Conservation (phyloP, 2,113 vertebrate species). For the Melanostigma gelatinosum region DNA sequence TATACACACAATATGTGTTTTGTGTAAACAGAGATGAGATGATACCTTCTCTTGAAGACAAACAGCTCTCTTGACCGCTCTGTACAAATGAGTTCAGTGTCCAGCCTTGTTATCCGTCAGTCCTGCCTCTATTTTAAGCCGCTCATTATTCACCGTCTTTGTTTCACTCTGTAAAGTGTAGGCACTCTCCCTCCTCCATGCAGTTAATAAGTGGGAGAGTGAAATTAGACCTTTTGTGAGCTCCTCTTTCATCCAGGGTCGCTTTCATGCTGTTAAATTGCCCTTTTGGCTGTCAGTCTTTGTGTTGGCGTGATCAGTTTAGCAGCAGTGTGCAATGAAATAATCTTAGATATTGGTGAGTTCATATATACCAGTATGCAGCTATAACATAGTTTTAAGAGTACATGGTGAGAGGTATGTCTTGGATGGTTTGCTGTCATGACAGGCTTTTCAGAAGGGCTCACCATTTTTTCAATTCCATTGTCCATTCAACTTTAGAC, state of each 20-base stretch:
- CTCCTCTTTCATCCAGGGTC: conserved; percentile 58
- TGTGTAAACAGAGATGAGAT: not conserved
- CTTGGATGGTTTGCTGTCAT: not conserved
- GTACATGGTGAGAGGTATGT: not conserved
- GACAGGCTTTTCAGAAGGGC: not conserved
- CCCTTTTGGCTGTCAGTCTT: conserved; percentile 22
- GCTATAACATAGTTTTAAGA: not conserved
- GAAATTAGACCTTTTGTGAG: conserved; percentile 64
- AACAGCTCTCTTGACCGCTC: conserved; percentile 9
- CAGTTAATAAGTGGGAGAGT: conserved; percentile 46
- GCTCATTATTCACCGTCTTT: conserved; percentile 63
- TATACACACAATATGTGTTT: not conserved
- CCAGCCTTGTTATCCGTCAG: conserved; percentile 17
- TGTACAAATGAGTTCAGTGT: conserved; percentile 11
- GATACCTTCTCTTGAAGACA: not conserved
- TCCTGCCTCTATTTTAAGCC: conserved; percentile 54
- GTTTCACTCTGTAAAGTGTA: conserved; percentile 45
- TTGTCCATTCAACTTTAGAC: not conserved
- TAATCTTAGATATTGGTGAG: not conserved
- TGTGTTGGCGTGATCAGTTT: conserved; percentile 10
- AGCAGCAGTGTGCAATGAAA: not conserved
- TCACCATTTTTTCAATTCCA: not conserved
- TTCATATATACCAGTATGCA: not conserved
- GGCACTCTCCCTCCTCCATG: conserved; percentile 39
- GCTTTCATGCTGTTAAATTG: conserved; percentile 44